Base-by-base conservation (phyloP, 2,888 invertebrate species). In the Aelia acuminata region DNA sequence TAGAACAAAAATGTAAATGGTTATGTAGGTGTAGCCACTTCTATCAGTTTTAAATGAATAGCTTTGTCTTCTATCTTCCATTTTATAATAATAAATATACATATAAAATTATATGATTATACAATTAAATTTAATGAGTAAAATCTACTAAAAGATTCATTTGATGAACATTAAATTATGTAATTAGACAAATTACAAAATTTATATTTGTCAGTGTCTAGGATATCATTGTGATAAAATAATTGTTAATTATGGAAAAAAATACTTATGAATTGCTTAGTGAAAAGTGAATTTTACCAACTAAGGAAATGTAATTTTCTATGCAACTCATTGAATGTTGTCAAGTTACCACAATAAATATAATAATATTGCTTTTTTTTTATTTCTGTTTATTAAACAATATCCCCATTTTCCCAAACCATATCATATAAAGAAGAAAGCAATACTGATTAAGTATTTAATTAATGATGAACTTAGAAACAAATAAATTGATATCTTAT, bases 331-430 rank as follows among this genome's bases (percentile, higher is more conserved):
- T 80, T 80, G 80, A 43, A 80, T 47, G 39, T 43, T 80, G 80
- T 43, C 5, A 47, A 80, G 80, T 80, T 80, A 80, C 80, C 80
- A 80, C 80, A 80, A n/a, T 80, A 80, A 80, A 80, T 47, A 47
- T 43, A 43, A 20, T 43, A 43, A 35, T 80, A 80, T 80, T 80
- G 80, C 80, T 80, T 80, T 80, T 75, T 80, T 75, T 80, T 43
- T 80, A 80, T 47, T 80, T 39, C 13, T 22, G 31, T 43, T 80
- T 13, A 43, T 80, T 80, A 43, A 80, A 75, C 5, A 39, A 39
- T 39, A 0, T 13, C 11, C 5, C 26, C 13, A 26, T 26, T 8
- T 57, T n/a, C 26, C 26, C 57, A 26, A 57, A 3, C 13, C n/a
- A n/a, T n/a, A n/a, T n/a, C n/a, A n/a, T 57, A 26, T 26, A n/a